Conservation (phyloP, 2,888 invertebrate genomes). For the Hydrotaea cyrtoneurina region DNA sequence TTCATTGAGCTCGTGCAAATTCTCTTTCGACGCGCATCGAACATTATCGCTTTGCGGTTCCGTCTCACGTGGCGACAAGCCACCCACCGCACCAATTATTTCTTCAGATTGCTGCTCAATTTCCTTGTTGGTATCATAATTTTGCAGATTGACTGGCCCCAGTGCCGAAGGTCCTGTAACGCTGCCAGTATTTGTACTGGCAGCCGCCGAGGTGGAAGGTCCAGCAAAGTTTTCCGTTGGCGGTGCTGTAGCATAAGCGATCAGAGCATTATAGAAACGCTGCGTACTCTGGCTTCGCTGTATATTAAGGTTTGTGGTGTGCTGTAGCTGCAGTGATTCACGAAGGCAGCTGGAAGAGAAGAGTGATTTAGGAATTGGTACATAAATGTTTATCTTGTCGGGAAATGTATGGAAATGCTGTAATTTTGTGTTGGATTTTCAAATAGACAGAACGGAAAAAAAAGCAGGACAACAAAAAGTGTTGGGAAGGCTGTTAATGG, state of each 20-base stretch:
- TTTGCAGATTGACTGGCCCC: conserved; percentile 56
- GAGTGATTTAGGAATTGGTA: not conserved
- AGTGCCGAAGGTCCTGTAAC: not conserved
- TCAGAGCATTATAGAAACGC: conserved; percentile 77
- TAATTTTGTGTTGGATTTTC: too few species aligned
- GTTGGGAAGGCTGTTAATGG: too few species aligned
- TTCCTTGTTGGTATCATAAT: conserved; percentile 77
- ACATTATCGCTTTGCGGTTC: conserved; percentile 10
- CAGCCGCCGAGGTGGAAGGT: conserved; percentile 52
- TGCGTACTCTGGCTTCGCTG: conserved; percentile 81
- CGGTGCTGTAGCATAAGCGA: conserved; percentile 67
- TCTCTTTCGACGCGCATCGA: conserved; percentile 70
- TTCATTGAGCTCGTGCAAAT: conserved; percentile 71
- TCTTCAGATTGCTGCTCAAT: conserved; percentile 72
- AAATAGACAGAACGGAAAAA: too few species aligned
- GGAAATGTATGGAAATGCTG: not conserved
- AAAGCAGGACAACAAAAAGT: too few species aligned
- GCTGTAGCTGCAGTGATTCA: conserved; percentile 80
- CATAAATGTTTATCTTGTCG: not conserved
- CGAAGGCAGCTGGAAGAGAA: conserved; percentile 76
- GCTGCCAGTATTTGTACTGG: not conserved
- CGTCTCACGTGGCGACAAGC: conserved; percentile 57
- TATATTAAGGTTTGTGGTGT: conserved; percentile 81
- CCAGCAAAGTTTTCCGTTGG: conserved; percentile 48
- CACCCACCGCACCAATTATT: conserved; percentile 65